Base-by-base conservation (phyloP, 2,797 vertebrate genomes). In the Eremophila alpestris region DNA sequence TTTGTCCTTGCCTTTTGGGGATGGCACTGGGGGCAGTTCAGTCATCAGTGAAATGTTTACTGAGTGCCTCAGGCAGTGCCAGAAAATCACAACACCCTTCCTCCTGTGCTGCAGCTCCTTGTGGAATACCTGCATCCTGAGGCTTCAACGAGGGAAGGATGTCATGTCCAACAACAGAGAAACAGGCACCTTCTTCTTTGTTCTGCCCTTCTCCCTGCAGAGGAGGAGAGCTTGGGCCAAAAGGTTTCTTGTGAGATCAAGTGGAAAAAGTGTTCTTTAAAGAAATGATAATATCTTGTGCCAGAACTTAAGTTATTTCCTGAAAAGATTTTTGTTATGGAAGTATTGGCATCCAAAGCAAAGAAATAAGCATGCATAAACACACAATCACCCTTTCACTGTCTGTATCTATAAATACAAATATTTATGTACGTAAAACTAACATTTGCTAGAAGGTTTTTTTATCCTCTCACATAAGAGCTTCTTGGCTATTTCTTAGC, bases 401-500 rank as follows among this genome's bases (percentile, higher is more conserved):
- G 67, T 96, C 95, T 90, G 22, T 95, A 94, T 67, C 92, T 96
- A 91, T 93, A 94, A 89, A 89, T 92, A 88, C 75, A 83, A 84
- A 82, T 95, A 96, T 96, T 92, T 96, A 93, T 96, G 83, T 94
- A 85, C 64, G 74, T 74, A 63, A 74, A 78, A 26, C 52, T 90
- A 94, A 94, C 91, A 90, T 81, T 94, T 94, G 58, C 65, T 84
- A 54, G 78, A 77, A 83, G 62, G 64, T 71, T 64, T 92, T 93
- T 86, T 91, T 89, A 65, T 86, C 91, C 41, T 93, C 65, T 90
- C 56, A 89, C 94, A 36, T 94, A 94, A 92, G 91, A 94, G 93
- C 90, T 97, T 88, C 89, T 95, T 74, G 96, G 96, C 93, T 97
- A 93, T 14, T 96, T 95, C 92, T 82, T 81, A 81, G 77, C 90